Evolutionary conservation across 2,888 invertebrate genomes (phyloP), one percentile per base, ranked within the genome.

Genomic region (Bimastos eiseni): DNA sequence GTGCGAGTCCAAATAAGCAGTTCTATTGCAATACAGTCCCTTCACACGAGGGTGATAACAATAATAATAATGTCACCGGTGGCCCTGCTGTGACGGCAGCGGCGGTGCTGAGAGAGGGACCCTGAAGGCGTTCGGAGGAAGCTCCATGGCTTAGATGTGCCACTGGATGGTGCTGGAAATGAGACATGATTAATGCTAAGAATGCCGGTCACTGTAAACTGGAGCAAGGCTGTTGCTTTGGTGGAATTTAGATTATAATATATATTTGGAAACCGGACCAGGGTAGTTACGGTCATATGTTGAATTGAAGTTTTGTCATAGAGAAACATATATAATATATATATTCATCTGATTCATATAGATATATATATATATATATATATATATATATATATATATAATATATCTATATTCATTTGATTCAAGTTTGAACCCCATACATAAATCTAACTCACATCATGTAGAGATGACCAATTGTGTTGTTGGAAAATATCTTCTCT

Each of bases 21-120:
- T 70, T 70, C 30, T 70, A 11, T n/a, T 70, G 70, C 70, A 70
- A 70, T 70, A 70, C 30, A 70, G 70, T 70, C 70, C n/a, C 30
- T 70, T 70, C 70, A 70, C 70, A n/a, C 70, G 70, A n/a, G 30
- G 70, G 70, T n/a, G 70, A n/a, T 70, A n/a, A 70, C 49, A 49
- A 49, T 70, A n/a, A 70, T 70, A 70, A 70, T 70, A n/a, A 70
- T 70, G 70, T 70, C 70, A n/a, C 30, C 70, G n/a, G 70, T n/a
- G 24, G 49, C 70, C 44, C 55, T 70, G 70, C 70, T n/a, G 70
- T n/a, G 70, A 24, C 49, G 24, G n/a, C 49, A 11, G 49, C 17
- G 6, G 55, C 11, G 11, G 70, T n/a, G 70, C 70, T 70, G 70
- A 70, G 70, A 70, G 70, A 70, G 17, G n/a, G 70, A 70, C 70